phyloP scores from a whole-genome alignment of 1,140 invertebrate genomes.

The Pentalonia nigronervosa region DNA sequence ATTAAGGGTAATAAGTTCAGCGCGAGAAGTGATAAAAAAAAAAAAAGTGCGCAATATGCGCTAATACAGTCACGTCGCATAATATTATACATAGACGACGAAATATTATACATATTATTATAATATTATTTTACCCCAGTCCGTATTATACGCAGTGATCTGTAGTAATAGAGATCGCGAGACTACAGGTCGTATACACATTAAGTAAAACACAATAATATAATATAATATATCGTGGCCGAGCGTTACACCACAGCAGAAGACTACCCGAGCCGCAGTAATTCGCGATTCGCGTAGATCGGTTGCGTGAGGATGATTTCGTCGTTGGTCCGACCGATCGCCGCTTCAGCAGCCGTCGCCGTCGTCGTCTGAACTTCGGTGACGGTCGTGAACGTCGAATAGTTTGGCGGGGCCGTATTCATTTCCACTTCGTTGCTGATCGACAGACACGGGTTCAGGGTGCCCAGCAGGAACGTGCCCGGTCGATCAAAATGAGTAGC shows the following conservation, averaged over 20 bases:
- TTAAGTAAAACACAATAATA: neutral
- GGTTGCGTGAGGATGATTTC: conserved; percentile 35
- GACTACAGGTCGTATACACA: neutral
- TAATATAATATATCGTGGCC: neutral
- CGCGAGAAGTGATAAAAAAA: neutral
- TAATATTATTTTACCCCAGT: neutral
- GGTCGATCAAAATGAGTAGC: neutral
- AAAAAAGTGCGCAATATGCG: neutral
- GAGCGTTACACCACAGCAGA: too few species aligned
- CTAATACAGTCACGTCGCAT: neutral
- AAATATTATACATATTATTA: neutral
- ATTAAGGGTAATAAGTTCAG: neutral
- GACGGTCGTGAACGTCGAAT: conserved; percentile 48
- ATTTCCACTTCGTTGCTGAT: conserved; percentile 48
- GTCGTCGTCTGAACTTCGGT: neutral
- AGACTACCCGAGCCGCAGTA: neutral
- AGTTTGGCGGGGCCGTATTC: conserved; percentile 33
- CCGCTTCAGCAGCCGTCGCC: neutral
- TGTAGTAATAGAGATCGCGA: neutral
- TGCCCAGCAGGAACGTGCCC: neutral
- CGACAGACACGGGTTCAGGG: neutral
- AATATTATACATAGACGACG: neutral
- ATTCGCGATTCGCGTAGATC: conserved; percentile 12
- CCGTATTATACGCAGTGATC: neutral
- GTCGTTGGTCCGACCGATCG: too few species aligned